Conservation (phyloP, 2,113 vertebrate genomes). For the Forbesichthys papilliferus region DNA sequence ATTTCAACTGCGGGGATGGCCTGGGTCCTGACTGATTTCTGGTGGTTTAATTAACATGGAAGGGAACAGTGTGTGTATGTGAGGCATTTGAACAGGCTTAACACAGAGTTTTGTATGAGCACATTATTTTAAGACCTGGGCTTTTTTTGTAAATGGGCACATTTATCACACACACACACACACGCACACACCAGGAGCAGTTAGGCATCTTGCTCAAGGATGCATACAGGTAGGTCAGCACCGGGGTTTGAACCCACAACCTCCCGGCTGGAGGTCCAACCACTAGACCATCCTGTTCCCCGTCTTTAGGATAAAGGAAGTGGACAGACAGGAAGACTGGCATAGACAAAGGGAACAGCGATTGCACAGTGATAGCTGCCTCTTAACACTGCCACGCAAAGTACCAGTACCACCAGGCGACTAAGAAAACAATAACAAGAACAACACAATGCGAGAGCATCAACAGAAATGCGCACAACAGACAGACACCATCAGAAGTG, state of each 20-base stretch:
- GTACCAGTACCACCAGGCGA: conserved; percentile 11
- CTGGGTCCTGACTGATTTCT: conserved; percentile 41
- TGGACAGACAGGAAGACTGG: conserved; percentile 45
- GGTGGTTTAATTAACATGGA: conserved; percentile 62
- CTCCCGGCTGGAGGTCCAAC: no score
- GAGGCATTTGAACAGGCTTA: conserved; percentile 38
- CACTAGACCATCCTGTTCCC: no score
- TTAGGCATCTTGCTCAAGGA: no score
- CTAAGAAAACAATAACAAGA: conserved; percentile 14
- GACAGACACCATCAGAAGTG: neutral
- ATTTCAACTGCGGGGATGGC: conserved; percentile 33
- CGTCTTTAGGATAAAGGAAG: conserved; percentile 39
- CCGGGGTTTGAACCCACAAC: no score
- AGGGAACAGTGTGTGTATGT: conserved; percentile 36
- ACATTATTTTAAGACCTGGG: conserved; percentile 51
- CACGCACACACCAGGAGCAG: no score
- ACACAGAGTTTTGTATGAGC: conserved; percentile 57
- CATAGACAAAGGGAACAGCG: conserved; percentile 36
- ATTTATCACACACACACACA: no score
- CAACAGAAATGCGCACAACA: neutral
- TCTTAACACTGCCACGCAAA: conserved; percentile 4
- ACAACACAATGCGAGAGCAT: neutral
- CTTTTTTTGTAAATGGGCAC: no score
- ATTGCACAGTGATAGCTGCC: conserved; percentile 19
- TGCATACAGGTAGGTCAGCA: no score